phyloP scores from a whole-genome alignment of 1,140 invertebrate genomes.

The Eueides isabella region DNA sequence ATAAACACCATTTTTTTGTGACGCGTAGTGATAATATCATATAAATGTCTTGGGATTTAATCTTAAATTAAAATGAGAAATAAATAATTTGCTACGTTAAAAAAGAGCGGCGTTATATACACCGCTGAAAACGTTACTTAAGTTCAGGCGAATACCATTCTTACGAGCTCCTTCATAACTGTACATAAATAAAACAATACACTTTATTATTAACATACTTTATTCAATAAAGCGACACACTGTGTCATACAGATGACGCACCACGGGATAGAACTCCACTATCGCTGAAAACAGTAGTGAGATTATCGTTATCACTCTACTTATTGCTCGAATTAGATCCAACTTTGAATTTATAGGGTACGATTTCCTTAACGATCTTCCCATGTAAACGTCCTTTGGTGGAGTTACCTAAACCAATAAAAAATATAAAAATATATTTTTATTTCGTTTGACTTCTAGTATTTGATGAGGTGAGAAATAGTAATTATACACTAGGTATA shows the following conservation, averaged over 20 bases:
- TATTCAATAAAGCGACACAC: conserved; percentile 48
- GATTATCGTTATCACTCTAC: conserved; percentile 48
- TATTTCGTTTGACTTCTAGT: background rate
- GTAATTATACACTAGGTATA: too few relatives aligned
- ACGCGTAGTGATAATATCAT: too few relatives aligned
- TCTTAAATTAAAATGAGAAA: too few relatives aligned
- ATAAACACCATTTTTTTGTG: too few relatives aligned
- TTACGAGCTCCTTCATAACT: too few relatives aligned
- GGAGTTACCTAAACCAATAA: conserved; percentile 57
- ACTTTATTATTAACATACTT: background rate
- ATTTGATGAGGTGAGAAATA: background rate
- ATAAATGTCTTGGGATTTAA: too few relatives aligned
- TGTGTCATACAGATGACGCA: conserved; percentile 46
- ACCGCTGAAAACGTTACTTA: too few relatives aligned
- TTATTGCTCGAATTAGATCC: conserved; percentile 58
- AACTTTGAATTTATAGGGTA: conserved; percentile 46
- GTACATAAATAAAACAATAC: background rate
- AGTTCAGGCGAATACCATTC: too few relatives aligned
- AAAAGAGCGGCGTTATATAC: too few relatives aligned
- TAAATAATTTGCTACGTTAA: too few relatives aligned
- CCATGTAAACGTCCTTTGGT: conserved; percentile 47
- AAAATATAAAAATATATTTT: background rate
- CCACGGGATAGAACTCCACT: conserved; percentile 60
- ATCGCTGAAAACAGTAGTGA: conserved; percentile 50
- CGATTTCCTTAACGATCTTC: conserved; percentile 57